Evolutionary conservation across 2,113 vertebrate genomes (phyloP), one percentile per base, ranked within the genome.

Genomic region (Petaurus breviceps): DNA sequence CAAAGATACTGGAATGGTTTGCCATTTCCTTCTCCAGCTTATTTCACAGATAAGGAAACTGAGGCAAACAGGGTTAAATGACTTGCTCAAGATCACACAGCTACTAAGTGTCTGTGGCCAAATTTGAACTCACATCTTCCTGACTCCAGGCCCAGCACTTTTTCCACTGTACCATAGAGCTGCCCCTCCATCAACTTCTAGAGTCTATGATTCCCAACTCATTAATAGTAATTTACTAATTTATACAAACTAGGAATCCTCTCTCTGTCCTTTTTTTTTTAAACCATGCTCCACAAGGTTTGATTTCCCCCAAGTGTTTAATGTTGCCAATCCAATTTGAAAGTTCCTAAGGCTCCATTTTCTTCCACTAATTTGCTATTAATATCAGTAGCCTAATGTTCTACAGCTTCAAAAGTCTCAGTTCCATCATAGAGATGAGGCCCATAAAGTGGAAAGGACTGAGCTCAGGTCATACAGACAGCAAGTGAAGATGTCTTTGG

Each of bases 251-350:
- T 55, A 84, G 16, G 68, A 95, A 94, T 94, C 77, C 47, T 31
- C 31, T 43, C 52, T 22, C 92, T n/a, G 46, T 51, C 14, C 50
- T 51, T 46, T 90, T 93, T 96, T 96, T 37, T 92, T 95, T 53
- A 90, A 95, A 97, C 92, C 95, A 91, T 89, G 84, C 10, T 89
- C 43, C 68, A n/a, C 92, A 95, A 31, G 46, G 26, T 96, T 94
- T 57, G 94, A 96, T n/a, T 54, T n/a, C 47, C 25, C 93, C 53
- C 89, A 95, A 93, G 92, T 12, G 12, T n/a, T 90, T 94, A 84
- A 8, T 94, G 96, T 43, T 96, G 54, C 25, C n/a, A 94, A 28
- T 94, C 93, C 91, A 94, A 84, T 52, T 93, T 93, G 84, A 90
- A 92, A 43, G 37, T 77, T 43, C n/a, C 68, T 77, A 77, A 77